phyloP scores from a whole-genome alignment of 2,797 vertebrate species.

The Intellagama lesueurii region DNA sequence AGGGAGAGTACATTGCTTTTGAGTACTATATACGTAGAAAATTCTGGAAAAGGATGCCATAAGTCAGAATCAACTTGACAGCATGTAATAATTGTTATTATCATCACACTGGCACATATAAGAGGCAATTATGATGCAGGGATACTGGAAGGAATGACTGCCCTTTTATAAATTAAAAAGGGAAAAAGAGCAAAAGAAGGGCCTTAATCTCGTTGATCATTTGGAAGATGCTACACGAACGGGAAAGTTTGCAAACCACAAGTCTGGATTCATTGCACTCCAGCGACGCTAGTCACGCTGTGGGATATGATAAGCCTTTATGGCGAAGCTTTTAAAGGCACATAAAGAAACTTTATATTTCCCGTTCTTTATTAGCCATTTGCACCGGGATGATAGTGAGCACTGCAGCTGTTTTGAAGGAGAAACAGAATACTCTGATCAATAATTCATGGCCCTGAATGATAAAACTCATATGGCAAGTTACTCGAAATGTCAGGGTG shows the following conservation, averaged over 20 bases:
- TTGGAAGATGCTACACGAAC: slow-evolving; percentile 30
- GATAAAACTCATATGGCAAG: slow-evolving; percentile 58
- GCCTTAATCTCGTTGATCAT: slow-evolving; percentile 19
- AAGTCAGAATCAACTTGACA: too few species aligned
- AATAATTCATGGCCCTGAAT: slow-evolving; percentile 61
- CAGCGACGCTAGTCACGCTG: background rate
- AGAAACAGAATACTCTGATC: slow-evolving; percentile 48
- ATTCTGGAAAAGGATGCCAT: too few species aligned
- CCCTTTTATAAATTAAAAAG: slow-evolving; percentile 17
- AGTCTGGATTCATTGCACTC: slow-evolving; percentile 42
- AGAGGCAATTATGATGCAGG: background rate
- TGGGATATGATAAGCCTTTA: slow-evolving; percentile 40
- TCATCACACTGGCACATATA: background rate
- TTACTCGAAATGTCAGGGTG: slow-evolving; percentile 57
- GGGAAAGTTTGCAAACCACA: slow-evolving; percentile 39
- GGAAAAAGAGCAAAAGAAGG: slow-evolving; percentile 16
- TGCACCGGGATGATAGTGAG: slow-evolving; percentile 47
- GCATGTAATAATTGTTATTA: background rate
- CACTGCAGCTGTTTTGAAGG: slow-evolving; percentile 45
- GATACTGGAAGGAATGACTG: background rate
- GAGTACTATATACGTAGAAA: too few species aligned
- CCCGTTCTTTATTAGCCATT: slow-evolving; percentile 53
- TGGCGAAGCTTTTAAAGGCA: slow-evolving; percentile 45
- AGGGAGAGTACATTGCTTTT: too few species aligned
- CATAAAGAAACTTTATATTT: slow-evolving; percentile 51